Base-by-base conservation (phyloP, 92 coral and sea anemone species). In the Epizoanthus rinbou region DNA sequence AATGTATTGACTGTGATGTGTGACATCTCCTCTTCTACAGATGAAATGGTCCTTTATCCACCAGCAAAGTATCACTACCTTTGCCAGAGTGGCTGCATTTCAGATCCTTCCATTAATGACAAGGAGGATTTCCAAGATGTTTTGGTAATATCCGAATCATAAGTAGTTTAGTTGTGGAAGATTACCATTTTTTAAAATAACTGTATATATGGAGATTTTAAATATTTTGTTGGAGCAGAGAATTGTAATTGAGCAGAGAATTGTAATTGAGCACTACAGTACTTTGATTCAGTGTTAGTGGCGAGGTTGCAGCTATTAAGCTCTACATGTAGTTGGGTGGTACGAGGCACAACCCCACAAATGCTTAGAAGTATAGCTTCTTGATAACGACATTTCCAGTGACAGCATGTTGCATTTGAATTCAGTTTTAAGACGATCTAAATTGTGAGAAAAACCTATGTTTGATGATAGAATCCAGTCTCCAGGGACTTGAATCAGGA, bases 91-190 rank as follows among this genome's bases (percentile, higher is more conserved):
- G 93, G 93, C 70, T 96, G 99, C 84, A 89, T 94, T 78, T 87
- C 89, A 24, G 99, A 96, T 58, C 97, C 97, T 47, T 87, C 98
- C 22, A 96, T 96, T 57, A 95, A 96, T 59, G 98, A 96, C 86
- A 90, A 83, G 70, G 92, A 85, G 47, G 99, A 96, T 85, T 96
- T 94, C 84, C 88, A 90, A 78, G 89, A 89, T 56, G 97, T 96
- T 57, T 56, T 96, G 96, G 99, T 96, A 73, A 84, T 56, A 18
- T 31, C 19, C 50, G 17, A 18, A 21, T 0, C 18, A 47, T 13
- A 22, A 79, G n/a, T 64, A 50, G 28, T 63, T 41, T 3, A 9
- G n/a, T 22, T 64, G 25, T 47, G 6, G 50, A 5, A 5, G 14
- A 1, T 18, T 53, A 28, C 7, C 69, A 31, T 58, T 31, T 47